phyloP scores from a whole-genome alignment of 35 echinoderm and acorn worm species.

The Heliocidaris erythrogramma region DNA sequence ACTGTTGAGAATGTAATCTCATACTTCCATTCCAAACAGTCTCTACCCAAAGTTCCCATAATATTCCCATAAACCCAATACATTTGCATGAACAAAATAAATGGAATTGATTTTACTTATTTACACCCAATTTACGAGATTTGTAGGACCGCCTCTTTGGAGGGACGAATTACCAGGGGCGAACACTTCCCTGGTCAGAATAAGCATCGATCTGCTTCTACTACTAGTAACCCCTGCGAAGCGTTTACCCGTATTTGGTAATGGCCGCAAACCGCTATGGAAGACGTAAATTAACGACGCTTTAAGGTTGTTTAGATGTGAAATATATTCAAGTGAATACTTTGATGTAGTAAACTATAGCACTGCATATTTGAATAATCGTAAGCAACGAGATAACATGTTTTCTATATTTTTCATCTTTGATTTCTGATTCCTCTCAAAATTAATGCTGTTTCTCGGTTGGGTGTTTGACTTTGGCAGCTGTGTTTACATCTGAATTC shows the following conservation, averaged over 20 bases:
- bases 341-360: too few relatives aligned
- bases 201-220: not conserved
- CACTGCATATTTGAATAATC: too few relatives aligned
- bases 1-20: not conserved
- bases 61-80: too few relatives aligned
- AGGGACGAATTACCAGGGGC: not conserved
- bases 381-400: too few relatives aligned
- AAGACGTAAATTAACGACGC: not conserved
- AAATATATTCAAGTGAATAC: too few relatives aligned
- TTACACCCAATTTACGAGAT: too few relatives aligned
- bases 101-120: too few relatives aligned
- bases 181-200: not conserved
- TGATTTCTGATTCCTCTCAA: not conserved
- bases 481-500: conserved; percentile 3
- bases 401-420: not conserved
- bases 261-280: not conserved
- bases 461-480: not conserved
- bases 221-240: not conserved
- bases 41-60: not conserved
- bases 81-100: too few relatives aligned
- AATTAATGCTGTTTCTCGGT: not conserved
- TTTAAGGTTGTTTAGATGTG: not conserved
- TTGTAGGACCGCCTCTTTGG: not conserved
- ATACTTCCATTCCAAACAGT: not conserved
- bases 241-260: conserved; percentile 29